These are phyloP conservation scores for Pristionchus japonicus DNA, from an alignment of 2,888 invertebrate species.

Conservation along the genomic window DNA sequence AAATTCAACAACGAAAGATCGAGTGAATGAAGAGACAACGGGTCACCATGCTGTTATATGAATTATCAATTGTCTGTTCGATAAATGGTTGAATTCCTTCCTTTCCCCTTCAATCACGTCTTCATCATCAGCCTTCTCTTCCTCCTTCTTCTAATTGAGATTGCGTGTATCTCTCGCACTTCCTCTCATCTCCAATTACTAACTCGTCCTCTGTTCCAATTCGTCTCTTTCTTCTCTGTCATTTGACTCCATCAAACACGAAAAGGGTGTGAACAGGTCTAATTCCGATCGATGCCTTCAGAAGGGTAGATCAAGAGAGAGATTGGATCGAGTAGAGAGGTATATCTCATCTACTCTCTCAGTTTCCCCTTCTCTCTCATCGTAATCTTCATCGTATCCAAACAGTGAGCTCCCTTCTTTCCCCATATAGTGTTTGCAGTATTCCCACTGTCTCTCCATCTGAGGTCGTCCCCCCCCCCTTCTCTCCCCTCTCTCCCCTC, in stretches of 20 bases:
- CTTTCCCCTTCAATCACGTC: neutral
- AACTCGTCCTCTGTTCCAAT: neutral
- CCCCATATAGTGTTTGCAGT: conserved; percentile 5
- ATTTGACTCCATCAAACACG: neutral
- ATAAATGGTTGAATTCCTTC: neutral
- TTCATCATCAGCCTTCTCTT: neutral
- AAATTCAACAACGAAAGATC: neutral
- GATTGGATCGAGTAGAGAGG: neutral
- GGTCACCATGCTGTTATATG: neutral
- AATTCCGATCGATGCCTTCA: neutral
- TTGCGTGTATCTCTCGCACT: conserved; percentile 12
- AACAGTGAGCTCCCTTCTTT: neutral
- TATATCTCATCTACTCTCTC: conserved; percentile 1
- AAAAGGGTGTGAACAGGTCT: neutral
- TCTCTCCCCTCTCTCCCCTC: neutral
- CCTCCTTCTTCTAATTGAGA: neutral
- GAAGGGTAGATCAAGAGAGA: neutral
- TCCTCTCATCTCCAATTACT: conserved; percentile 21
- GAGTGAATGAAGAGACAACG: neutral
- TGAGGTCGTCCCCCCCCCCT: conserved; percentile 6
- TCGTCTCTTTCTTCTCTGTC: neutral
- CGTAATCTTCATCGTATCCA: conserved; percentile 10
- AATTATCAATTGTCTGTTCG: neutral
- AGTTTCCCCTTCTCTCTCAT: neutral
- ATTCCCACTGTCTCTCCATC: conserved; percentile 30